phyloP scores from a whole-genome alignment of 2,888 invertebrate species.

The Drosophila nr. perissopoda region DNA sequence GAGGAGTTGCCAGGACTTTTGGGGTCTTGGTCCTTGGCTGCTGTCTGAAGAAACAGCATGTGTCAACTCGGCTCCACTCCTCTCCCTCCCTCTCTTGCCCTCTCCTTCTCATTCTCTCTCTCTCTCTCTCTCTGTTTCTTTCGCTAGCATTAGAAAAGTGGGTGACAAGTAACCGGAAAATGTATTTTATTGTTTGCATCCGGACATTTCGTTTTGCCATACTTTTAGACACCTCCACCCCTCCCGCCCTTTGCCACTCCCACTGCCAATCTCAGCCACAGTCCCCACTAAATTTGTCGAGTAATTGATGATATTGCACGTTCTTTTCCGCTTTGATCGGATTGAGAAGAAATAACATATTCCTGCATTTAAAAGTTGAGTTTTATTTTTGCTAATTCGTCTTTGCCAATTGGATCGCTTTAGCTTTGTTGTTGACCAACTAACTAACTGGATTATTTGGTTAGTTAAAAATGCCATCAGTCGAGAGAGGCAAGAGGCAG shows the following conservation, averaged over 20 bases:
- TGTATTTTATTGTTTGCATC: slow-evolving; percentile 84
- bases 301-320: slow-evolving; percentile 81
- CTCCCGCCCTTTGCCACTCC: background rate
- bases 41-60: slow-evolving; percentile 61
- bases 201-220: slow-evolving; percentile 73
- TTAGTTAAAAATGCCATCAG: background rate
- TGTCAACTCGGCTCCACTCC: slow-evolving; percentile 60
- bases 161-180: slow-evolving; percentile 84
- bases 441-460: background rate
- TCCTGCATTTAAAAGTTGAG: background rate
- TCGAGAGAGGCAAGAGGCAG: background rate
- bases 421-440: background rate
- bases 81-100: too few species aligned
- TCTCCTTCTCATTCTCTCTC: slow-evolving; percentile 5
- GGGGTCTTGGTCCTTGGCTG: slow-evolving; percentile 57
- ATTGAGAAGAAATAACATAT: background rate
- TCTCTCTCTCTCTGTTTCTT: slow-evolving; percentile 9
- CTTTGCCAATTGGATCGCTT: background rate
- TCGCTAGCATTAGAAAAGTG: slow-evolving; percentile 59
- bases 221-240: background rate
- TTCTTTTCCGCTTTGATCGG: slow-evolving; percentile 49
- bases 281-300: slow-evolving; percentile 72
- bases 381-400: background rate
- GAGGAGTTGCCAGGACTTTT: slow-evolving; percentile 76
- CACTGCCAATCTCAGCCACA: slow-evolving; percentile 16